A percentile compares a stretch with the other conserved stretches of the same genome.
These are phyloP conservation scores for Ptychadena robeensis DNA, from an alignment of 2,797 vertebrate species.

Conservation along the genomic window DNA sequence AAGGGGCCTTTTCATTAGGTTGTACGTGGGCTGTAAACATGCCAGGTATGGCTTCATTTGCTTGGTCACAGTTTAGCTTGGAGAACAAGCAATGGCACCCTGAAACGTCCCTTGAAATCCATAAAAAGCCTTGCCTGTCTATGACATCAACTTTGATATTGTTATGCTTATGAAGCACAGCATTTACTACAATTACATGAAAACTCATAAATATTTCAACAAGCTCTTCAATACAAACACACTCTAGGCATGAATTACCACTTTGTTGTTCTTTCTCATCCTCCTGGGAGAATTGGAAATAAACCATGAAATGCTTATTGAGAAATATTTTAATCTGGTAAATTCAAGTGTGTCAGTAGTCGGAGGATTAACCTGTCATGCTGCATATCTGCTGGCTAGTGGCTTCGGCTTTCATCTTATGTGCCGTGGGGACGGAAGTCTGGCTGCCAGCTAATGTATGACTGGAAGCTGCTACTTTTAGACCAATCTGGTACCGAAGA, in stretches of 20 bases:
- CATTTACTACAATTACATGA: slow-evolving; percentile 16
- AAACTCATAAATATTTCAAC: slow-evolving; percentile 23
- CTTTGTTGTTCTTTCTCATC: slow-evolving; percentile 25
- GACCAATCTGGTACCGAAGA: slow-evolving; percentile 29
- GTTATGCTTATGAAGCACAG: slow-evolving; percentile 10
- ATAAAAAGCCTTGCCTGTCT: neutral
- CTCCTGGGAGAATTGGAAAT: slow-evolving; percentile 46
- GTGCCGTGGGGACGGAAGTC: slow-evolving; percentile 22
- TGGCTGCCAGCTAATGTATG: slow-evolving; percentile 40
- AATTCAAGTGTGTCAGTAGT: slow-evolving; percentile 20
- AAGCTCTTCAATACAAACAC: slow-evolving; percentile 17
- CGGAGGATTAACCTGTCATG: slow-evolving; percentile 53
- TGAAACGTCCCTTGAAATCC: neutral
- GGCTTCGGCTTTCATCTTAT: slow-evolving; percentile 45
- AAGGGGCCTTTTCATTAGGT: no score
- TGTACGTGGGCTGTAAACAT: neutral
- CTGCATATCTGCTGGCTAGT: slow-evolving; percentile 45
- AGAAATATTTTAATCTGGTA: slow-evolving; percentile 44
- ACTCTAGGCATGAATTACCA: slow-evolving; percentile 12
- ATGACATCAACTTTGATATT: slow-evolving; percentile 24
- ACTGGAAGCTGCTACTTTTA: slow-evolving; percentile 36
- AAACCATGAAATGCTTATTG: slow-evolving; percentile 37
- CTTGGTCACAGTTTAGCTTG: neutral
- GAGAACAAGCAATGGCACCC: neutral
- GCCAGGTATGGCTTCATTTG: neutral